Evolutionary conservation across 2,888 invertebrate species (phyloP).

Genomic region (Cephalotes varians): DNA sequence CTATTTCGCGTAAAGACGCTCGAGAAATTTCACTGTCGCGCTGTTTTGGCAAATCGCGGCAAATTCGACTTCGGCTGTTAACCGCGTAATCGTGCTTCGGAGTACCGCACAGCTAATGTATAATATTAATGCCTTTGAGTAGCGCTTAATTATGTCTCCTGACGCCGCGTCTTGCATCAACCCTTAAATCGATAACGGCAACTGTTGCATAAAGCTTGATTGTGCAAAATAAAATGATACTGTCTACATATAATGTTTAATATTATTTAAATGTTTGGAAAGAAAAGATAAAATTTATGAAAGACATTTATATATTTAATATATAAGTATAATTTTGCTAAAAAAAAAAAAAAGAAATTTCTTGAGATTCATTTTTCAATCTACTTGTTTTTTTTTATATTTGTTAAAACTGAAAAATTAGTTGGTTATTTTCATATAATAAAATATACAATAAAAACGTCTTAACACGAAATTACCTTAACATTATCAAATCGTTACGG

Average conservation of each 20-base stretch:
- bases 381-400: too few relatives aligned
- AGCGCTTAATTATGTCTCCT: neutral
- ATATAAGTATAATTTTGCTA: neutral
- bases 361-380: neutral
- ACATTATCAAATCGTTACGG: neutral
- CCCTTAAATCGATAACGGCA: neutral
- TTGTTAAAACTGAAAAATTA: neutral
- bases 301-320: neutral
- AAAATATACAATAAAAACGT: neutral
- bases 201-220: neutral
- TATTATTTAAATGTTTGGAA: neutral
- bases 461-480: neutral
- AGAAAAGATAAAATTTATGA: neutral
- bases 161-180: neutral
- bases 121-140: constrained; percentile 12
- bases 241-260: neutral
- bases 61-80: neutral
- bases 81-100: neutral
- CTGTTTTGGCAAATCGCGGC: neutral
- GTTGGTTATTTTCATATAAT: neutral
- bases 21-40: constrained; percentile 10
- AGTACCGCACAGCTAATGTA: neutral
- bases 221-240: neutral
- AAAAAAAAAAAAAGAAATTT: neutral
- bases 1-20: neutral